Conservation (phyloP, 2,113 vertebrate genomes). For the Petroica traversi region DNA sequence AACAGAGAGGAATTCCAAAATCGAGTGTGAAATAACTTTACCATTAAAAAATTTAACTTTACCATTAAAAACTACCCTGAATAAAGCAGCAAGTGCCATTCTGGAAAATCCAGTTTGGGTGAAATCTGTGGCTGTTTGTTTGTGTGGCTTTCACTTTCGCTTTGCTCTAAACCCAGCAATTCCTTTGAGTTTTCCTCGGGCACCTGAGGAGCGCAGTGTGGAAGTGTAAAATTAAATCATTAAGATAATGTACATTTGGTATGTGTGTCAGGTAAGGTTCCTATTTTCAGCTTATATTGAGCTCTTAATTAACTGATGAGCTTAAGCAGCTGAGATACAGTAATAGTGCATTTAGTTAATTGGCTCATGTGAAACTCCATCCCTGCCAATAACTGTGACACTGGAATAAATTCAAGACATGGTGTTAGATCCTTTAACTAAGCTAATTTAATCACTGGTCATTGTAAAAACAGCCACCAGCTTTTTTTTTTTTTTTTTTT, state of each 20-base stretch:
- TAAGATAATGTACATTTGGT: constrained; percentile 42
- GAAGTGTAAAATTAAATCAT: constrained; percentile 15
- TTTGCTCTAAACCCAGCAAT: background rate
- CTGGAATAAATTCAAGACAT: constrained; percentile 46
- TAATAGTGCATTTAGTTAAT: constrained; percentile 67
- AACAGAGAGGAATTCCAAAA: background rate
- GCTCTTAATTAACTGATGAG: constrained; percentile 68
- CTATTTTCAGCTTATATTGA: constrained; percentile 54
- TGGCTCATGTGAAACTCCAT: constrained; percentile 61
- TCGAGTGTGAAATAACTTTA: background rate
- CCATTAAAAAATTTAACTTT: background rate
- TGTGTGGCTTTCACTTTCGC: background rate
- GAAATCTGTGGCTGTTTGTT: background rate
- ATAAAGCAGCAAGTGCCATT: background rate
- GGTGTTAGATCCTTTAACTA: constrained; percentile 18
- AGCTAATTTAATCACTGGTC: constrained; percentile 27
- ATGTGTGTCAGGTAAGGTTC: constrained; percentile 50
- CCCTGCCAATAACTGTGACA: constrained; percentile 42
- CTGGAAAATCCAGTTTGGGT: background rate
- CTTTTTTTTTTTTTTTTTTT: background rate
- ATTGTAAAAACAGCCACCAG: background rate
- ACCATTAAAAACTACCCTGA: background rate
- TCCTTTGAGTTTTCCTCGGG: background rate
- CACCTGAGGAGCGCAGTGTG: background rate
- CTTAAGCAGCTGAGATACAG: constrained; percentile 60